phyloP scores from a whole-genome alignment of 2,888 invertebrate genomes.

The Tortrix viridana region DNA sequence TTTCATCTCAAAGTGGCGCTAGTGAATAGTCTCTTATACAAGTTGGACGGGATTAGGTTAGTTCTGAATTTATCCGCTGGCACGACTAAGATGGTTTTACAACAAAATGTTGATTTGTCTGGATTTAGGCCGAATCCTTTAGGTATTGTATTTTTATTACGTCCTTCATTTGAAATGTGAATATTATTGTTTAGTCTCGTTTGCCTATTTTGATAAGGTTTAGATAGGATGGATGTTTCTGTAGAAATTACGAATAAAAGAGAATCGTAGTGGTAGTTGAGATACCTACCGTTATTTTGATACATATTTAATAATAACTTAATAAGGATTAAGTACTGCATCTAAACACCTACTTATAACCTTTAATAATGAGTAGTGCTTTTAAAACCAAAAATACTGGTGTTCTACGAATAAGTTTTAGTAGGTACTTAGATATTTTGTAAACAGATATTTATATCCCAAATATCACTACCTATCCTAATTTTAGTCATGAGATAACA shows the following conservation, averaged over 20 bases:
- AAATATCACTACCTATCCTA: no score
- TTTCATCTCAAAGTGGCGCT: conserved; percentile 1
- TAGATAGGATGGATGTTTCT: neutral
- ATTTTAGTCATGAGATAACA: no score
- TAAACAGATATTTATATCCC: no score
- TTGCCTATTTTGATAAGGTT: neutral
- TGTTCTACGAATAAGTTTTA: no score
- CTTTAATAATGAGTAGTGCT: no score
- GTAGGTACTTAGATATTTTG: no score
- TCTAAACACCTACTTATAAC: no score
- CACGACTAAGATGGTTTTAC: conserved; percentile 1
- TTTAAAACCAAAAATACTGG: no score
- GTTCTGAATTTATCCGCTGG: conserved; percentile 6
- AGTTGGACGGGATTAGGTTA: neutral
- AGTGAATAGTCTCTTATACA: neutral
- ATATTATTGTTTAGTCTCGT: neutral
- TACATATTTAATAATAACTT: no score
- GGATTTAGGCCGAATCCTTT: conserved; percentile 13
- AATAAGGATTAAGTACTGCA: no score
- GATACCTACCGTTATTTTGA: no score
- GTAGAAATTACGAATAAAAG: neutral
- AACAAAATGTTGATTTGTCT: conserved; percentile 12
- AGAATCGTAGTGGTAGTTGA: no score
- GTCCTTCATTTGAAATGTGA: conserved; percentile 7
- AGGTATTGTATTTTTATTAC: conserved; percentile 17